Conservation (phyloP, 2,888 invertebrate genomes). For the Cremastobaeus sp. region DNA sequence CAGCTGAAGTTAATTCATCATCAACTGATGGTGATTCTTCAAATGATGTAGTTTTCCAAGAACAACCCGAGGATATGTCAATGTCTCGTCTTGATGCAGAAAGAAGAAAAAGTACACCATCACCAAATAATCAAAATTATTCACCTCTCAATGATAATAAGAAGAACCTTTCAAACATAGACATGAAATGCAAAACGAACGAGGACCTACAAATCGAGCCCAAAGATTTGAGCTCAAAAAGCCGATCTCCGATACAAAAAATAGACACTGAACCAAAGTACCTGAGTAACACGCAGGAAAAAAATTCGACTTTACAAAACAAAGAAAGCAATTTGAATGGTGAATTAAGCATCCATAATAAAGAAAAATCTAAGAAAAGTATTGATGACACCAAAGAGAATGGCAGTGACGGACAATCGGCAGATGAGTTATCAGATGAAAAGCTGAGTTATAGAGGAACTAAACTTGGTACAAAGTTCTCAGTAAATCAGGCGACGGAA, state of each 20-base stretch:
- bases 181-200: conserved; percentile 26
- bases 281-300: conserved; percentile 50
- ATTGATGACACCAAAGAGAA: conserved; percentile 52
- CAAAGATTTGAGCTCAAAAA: conserved; percentile 74
- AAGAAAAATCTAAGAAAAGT: conserved; percentile 1
- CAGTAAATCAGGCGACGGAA: conserved; percentile 45
- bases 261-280: conserved; percentile 70
- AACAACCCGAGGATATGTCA: conserved; percentile 77
- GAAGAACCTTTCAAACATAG: conserved; percentile 65
- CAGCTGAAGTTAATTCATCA: conserved; percentile 80
- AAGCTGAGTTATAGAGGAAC: conserved; percentile 54
- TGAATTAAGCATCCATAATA: conserved; percentile 27
- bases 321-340: conserved; percentile 35
- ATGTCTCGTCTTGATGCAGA: conserved; percentile 76
- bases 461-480: conserved; percentile 31
- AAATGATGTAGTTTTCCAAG: conserved; percentile 79
- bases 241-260: conserved; percentile 70
- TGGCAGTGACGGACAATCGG: conserved; percentile 31
- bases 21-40: conserved; percentile 83
- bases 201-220: conserved; percentile 72
- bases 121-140: conserved; percentile 64
- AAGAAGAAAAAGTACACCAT: conserved; percentile 69
- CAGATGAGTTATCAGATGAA: conserved; percentile 42
- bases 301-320: conserved; percentile 41
- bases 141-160: no score